Conservation (phyloP, 2,113 vertebrate species). For the Burhinus oedicnemus region DNA sequence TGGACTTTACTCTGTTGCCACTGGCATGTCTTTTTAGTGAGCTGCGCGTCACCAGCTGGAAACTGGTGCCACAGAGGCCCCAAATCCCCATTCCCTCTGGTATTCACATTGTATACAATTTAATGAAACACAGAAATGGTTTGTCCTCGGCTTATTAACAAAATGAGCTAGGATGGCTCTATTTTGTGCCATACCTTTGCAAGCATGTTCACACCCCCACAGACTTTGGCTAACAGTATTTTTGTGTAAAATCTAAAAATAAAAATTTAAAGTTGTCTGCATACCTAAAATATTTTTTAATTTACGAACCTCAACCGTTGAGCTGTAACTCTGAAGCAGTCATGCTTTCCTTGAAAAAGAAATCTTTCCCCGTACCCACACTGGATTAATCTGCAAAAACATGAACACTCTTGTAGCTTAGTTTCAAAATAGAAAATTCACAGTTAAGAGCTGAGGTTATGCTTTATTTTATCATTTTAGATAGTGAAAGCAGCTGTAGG, state of each 20-base stretch:
- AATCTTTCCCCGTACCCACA: not conserved
- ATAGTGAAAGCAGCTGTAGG: conserved; percentile 20
- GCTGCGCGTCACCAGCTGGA: not conserved
- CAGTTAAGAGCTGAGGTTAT: not conserved
- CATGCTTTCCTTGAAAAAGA: not conserved
- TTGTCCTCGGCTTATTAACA: not conserved
- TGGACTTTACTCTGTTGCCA: not conserved
- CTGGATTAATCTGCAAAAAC: not conserved
- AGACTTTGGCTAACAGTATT: not conserved
- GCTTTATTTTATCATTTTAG: not conserved
- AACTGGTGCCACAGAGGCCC: not conserved
- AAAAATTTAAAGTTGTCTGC: not conserved
- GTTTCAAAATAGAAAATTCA: not conserved
- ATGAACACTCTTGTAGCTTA: not conserved
- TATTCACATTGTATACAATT: not conserved
- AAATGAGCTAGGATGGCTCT: not conserved
- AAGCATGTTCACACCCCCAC: not conserved
- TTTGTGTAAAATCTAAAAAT: not conserved
- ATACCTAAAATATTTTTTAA: not conserved
- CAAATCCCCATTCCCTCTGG: not conserved
- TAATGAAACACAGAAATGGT: not conserved
- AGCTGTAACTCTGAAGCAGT: not conserved
- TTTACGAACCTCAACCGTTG: not conserved
- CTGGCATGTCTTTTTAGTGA: not conserved
- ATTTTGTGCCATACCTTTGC: not conserved